These are phyloP conservation scores for Chondrilla cf. caribensis DNA, from an alignment of 37 sponge, comb jelly and placozoan species.

Conservation along the genomic window DNA sequence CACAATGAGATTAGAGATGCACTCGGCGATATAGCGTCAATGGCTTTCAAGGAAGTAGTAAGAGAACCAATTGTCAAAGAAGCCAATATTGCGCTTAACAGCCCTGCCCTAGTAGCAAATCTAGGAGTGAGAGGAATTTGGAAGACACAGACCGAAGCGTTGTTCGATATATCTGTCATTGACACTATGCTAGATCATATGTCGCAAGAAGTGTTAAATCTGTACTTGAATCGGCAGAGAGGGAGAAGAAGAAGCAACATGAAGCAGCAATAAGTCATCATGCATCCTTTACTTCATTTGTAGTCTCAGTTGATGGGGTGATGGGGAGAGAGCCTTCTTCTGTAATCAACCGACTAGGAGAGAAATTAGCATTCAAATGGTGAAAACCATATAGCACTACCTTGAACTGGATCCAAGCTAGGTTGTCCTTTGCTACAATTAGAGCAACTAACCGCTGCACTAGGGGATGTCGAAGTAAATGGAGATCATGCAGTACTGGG, in stretches of 20 bases:
- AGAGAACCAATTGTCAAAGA: conserved; percentile 45
- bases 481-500: conserved; percentile 3
- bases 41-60: conserved; percentile 31
- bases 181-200: conserved; percentile 47
- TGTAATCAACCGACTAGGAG: neutral
- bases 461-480: conserved; percentile 21
- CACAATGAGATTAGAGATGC: conserved; percentile 53
- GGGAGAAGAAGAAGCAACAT: conserved; percentile 46
- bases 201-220: conserved; percentile 2
- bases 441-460: conserved; percentile 28
- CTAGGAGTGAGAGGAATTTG: conserved; percentile 44
- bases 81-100: neutral
- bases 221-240: conserved; percentile 30
- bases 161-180: conserved; percentile 55
- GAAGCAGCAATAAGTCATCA: conserved; percentile 13
- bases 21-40: conserved; percentile 33
- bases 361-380: conserved; percentile 23
- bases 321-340: conserved; percentile 31
- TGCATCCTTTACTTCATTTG: conserved; percentile 37
- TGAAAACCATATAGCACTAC: conserved; percentile 22
- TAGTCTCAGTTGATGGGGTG: conserved; percentile 32
- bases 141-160: conserved; percentile 39
- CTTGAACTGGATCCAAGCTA: conserved; percentile 14
- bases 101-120: conserved; percentile 27
- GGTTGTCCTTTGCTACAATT: conserved; percentile 16